phyloP scores from a whole-genome alignment of 2,888 invertebrate species.

The Drosophila quasianomalipes region DNA sequence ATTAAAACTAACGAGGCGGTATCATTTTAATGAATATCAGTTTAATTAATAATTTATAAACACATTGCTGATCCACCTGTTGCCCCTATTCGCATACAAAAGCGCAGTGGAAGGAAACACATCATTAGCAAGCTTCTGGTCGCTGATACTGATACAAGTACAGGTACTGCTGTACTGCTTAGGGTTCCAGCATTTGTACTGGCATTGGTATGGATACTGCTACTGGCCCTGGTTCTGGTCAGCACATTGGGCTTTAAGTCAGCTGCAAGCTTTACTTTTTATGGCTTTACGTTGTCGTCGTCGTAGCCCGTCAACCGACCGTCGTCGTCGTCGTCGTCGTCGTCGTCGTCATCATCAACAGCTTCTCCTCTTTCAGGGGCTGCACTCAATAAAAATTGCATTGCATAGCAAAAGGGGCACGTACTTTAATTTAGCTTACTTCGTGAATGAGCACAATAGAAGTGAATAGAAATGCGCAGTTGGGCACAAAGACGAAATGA shows the following conservation, averaged over 20 bases:
- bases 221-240: slow-evolving; percentile 4
- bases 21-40: slow-evolving; percentile 70
- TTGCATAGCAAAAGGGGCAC: slow-evolving; percentile 70
- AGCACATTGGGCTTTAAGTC: slow-evolving; percentile 19
- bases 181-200: neutral
- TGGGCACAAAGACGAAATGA: slow-evolving; percentile 23
- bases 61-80: slow-evolving; percentile 27
- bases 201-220: slow-evolving; percentile 9
- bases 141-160: slow-evolving; percentile 11
- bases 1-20: slow-evolving; percentile 71
- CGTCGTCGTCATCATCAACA: slow-evolving; percentile 4
- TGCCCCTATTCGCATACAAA: neutral
- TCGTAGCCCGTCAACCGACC: neutral
- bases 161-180: neutral
- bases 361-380: slow-evolving; percentile 12
- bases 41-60: slow-evolving; percentile 76
- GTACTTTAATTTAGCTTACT: slow-evolving; percentile 79
- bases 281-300: slow-evolving; percentile 3
- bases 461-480: slow-evolving; percentile 67
- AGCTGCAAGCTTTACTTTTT: slow-evolving; percentile 15
- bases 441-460: slow-evolving; percentile 76
- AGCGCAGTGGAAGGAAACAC: neutral
- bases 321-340: neutral
- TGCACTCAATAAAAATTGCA: slow-evolving; percentile 75
- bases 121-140: neutral